Percentiles rank a stretch among this genome's conserved stretches.
Conservation (phyloP, 2,888 invertebrate species). For the Temnothorax unifasciatus region DNA sequence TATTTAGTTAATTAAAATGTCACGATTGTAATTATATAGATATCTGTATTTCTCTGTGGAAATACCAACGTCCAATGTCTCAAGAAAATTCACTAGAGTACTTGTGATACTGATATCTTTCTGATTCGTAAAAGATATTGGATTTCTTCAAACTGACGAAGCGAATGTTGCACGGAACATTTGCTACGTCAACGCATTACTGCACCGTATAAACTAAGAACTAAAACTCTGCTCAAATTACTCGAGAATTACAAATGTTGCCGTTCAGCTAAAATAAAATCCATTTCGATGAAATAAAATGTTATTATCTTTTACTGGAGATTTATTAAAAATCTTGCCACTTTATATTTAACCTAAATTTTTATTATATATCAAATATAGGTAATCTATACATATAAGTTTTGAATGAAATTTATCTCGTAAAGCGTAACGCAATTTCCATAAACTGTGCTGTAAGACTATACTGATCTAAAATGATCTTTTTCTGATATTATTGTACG, state of each 20-base stretch:
- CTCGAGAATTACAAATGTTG: neutral
- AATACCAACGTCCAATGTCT: neutral
- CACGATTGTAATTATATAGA: no score
- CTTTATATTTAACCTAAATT: neutral
- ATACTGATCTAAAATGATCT: slow-evolving; percentile 42
- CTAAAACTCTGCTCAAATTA: neutral
- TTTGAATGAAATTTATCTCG: neutral
- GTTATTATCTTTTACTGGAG: neutral
- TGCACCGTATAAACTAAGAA: no score
- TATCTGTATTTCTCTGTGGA: no score
- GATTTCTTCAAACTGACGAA: neutral
- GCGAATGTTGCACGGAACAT: neutral
- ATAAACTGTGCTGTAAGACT: neutral
- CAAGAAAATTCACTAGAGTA: neutral
- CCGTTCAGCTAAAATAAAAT: neutral
- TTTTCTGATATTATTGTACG: neutral
- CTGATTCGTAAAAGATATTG: neutral
- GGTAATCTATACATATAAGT: neutral
- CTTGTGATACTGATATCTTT: neutral
- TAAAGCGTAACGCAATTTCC: neutral
- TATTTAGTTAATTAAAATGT: no score
- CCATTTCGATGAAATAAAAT: neutral
- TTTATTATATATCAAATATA: neutral
- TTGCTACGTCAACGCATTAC: neutral
- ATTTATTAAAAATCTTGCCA: neutral